These are phyloP conservation scores for Calonectris borealis DNA, from an alignment of 2,113 vertebrate species.

Conservation along the genomic window DNA sequence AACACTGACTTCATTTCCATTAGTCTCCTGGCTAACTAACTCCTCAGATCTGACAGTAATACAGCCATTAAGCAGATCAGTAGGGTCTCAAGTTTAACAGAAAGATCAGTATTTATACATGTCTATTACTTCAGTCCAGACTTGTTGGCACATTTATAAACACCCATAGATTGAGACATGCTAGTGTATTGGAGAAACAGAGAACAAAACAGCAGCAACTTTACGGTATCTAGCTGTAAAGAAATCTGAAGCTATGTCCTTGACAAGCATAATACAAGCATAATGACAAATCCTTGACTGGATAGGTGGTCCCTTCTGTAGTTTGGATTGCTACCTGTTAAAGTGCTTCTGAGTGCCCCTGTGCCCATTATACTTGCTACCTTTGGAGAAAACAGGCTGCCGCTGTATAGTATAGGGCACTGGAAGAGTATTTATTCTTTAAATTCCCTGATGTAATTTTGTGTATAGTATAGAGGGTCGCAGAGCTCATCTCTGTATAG, in stretches of 20 bases:
- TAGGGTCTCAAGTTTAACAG: background rate
- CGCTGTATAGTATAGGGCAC: background rate
- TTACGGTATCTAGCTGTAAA: background rate
- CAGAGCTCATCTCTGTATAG: background rate
- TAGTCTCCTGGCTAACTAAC: background rate
- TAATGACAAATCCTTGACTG: background rate
- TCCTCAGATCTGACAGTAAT: background rate
- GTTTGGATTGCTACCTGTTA: background rate
- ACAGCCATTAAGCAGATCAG: background rate
- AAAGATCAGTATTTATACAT: background rate
- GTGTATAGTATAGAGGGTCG: background rate
- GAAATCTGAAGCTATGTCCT: background rate
- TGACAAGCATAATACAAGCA: background rate
- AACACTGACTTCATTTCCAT: background rate
- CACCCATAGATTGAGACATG: background rate
- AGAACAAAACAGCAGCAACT: background rate
- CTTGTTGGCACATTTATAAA: background rate
- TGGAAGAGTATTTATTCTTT: too few species aligned
- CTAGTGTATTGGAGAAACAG: background rate
- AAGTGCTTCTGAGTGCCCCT: background rate
- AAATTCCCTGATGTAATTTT: too few species aligned
- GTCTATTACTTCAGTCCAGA: background rate
- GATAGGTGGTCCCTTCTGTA: background rate
- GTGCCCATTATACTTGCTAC: accelerated
- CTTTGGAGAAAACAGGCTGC: background rate